Conservation (phyloP, 2,113 vertebrate genomes). For the Puma concolor region DNA sequence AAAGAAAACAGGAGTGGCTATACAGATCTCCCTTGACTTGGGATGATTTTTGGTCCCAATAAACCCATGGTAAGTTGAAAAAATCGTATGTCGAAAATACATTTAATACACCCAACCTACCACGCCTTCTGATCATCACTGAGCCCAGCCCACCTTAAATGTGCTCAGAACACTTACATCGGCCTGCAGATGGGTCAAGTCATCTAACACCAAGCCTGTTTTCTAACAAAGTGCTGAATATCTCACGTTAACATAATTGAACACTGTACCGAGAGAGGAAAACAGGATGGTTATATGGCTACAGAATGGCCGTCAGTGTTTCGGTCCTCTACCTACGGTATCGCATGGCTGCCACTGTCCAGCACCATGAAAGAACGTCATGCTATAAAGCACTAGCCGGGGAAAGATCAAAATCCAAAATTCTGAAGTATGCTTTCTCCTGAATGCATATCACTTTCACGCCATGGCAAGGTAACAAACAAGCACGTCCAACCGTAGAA, state of each 20-base stretch:
- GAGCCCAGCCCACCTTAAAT: not conserved
- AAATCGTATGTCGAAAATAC: not conserved
- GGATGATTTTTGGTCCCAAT: not conserved
- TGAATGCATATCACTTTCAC: not conserved
- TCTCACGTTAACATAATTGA: not conserved
- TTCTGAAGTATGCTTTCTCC: not conserved
- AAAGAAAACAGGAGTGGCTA: not conserved
- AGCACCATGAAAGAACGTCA: not conserved
- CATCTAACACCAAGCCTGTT: not conserved
- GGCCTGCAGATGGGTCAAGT: not conserved
- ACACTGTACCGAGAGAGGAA: not conserved
- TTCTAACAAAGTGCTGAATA: not conserved
- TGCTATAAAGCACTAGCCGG: not conserved
- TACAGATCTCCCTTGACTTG: not conserved
- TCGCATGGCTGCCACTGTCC: not conserved
- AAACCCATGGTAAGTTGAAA: not conserved
- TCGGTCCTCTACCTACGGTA: not conserved
- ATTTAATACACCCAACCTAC: not conserved
- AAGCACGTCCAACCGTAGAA: fast-evolving
- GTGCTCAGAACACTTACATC: not conserved
- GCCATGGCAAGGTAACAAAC: not conserved
- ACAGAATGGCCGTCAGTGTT: not conserved
- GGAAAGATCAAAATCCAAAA: not conserved
- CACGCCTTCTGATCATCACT: no score
- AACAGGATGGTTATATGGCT: not conserved